Percentiles rank a stretch among this genome's conserved stretches.
Evolutionary conservation across 92 coral and sea anemone species (phyloP).

Genomic region (Phenganax stokvisi): DNA sequence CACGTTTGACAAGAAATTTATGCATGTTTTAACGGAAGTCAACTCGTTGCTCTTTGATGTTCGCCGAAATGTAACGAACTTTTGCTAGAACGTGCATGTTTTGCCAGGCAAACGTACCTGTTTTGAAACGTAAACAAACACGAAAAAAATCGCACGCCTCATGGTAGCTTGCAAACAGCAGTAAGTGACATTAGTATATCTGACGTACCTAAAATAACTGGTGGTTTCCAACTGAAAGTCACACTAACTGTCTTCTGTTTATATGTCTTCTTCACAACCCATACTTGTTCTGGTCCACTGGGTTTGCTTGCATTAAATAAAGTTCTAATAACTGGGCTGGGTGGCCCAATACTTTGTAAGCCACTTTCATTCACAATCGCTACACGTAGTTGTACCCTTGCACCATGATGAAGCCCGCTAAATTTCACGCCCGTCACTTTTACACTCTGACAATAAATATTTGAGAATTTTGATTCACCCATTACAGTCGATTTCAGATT

Average conservation of each 20-base stretch:
- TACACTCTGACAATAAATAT: neutral
- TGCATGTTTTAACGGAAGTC: too few species aligned
- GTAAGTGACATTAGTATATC: neutral
- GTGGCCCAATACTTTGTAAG: constrained; percentile 46
- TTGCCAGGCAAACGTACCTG: too few species aligned
- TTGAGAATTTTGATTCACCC: neutral
- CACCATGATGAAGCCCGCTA: neutral
- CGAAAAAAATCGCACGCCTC: too few species aligned
- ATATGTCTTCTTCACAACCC: constrained; percentile 23
- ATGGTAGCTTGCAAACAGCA: too few species aligned
- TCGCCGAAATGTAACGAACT: too few species aligned
- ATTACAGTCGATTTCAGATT: too few species aligned
- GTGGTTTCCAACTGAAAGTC: constrained; percentile 57
- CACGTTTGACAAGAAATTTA: too few species aligned
- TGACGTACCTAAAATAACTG: constrained; percentile 46
- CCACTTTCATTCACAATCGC: constrained; percentile 46
- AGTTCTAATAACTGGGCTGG: constrained; percentile 39
- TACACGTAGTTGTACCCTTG: constrained; percentile 48
- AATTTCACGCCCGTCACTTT: neutral
- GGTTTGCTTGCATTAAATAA: constrained; percentile 43
- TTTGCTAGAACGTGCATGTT: too few species aligned
- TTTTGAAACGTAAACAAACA: too few species aligned
- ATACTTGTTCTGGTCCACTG: constrained; percentile 50
- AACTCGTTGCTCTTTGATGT: too few species aligned
- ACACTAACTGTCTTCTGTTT: constrained; percentile 40